These are phyloP conservation scores for Spodoptera litura DNA, from an alignment of 1,140 invertebrate genomes.

Conservation along the genomic window DNA sequence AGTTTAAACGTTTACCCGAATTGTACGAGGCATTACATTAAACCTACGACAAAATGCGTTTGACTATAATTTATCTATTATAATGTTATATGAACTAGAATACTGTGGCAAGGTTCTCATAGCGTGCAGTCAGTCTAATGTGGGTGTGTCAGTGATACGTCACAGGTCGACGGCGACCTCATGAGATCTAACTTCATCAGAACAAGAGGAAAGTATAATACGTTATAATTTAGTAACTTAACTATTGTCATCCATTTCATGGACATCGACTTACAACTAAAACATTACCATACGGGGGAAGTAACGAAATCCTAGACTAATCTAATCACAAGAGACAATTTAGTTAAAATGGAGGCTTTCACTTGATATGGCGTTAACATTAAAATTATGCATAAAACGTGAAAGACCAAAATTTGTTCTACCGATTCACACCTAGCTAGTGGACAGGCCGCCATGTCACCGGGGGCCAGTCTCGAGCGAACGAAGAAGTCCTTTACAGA, in stretches of 20 bases:
- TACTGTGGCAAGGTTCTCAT: constrained; percentile 48
- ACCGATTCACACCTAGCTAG: constrained; percentile 40
- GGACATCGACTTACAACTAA: constrained; percentile 64
- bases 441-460: too few species aligned
- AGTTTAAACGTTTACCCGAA: not conserved
- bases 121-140: constrained; percentile 39
- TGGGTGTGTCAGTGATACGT: not conserved
- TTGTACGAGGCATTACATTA: constrained; percentile 11
- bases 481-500: constrained; percentile 51
- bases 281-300: constrained; percentile 55
- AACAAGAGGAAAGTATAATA: constrained; percentile 53
- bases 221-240: constrained; percentile 70
- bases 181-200: constrained; percentile 54
- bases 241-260: constrained; percentile 73
- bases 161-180: constrained; percentile 8
- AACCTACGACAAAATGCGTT: constrained; percentile 8
- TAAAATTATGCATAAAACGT: constrained; percentile 50
- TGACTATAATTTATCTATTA: constrained; percentile 24
- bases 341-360: constrained; percentile 39
- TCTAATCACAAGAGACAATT: constrained; percentile 55
- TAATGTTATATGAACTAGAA: constrained; percentile 39
- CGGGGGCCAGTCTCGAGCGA: constrained; percentile 54
- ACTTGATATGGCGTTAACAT: constrained; percentile 62
- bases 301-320: constrained; percentile 57
- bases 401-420: constrained; percentile 44